Conservation (phyloP, 2,888 invertebrate species). For the Dorcus hopei region DNA sequence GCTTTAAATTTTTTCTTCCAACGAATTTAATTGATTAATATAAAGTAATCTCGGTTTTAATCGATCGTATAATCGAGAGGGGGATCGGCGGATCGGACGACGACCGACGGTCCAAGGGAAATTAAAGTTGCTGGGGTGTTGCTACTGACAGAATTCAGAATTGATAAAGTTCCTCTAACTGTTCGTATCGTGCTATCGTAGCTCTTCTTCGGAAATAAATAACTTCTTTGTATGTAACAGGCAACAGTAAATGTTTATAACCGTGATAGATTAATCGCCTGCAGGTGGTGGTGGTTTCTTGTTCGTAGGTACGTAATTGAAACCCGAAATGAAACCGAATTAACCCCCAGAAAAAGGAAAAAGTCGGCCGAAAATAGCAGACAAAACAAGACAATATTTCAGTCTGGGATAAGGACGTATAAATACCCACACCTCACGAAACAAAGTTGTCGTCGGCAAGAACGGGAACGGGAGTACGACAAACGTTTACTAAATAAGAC, state of each 20-base stretch:
- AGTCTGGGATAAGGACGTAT: slow-evolving; percentile 15
- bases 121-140: slow-evolving; percentile 26
- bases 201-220: slow-evolving; percentile 7
- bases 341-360: slow-evolving; percentile 1
- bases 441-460: slow-evolving; percentile 9
- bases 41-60: slow-evolving; percentile 26
- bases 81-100: slow-evolving; percentile 1
- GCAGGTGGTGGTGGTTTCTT: background rate
- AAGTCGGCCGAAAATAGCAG: slow-evolving; percentile 12
- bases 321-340: background rate
- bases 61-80: slow-evolving; percentile 28
- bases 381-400: slow-evolving; percentile 17
- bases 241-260: background rate
- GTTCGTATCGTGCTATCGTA: background rate
- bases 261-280: background rate
- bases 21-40: slow-evolving; percentile 24
- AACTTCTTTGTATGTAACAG: background rate
- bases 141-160: slow-evolving; percentile 25
- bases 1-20: slow-evolving; percentile 6
- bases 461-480: background rate
- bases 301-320: no score
- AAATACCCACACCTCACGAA: slow-evolving; percentile 9
- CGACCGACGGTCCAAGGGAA: slow-evolving; percentile 11
- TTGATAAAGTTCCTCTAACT: slow-evolving; percentile 25
- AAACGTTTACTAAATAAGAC: slow-evolving; percentile 18